These are phyloP conservation scores for Molothrus aeneus DNA, from an alignment of 2,797 vertebrate species.

Conservation along the genomic window DNA sequence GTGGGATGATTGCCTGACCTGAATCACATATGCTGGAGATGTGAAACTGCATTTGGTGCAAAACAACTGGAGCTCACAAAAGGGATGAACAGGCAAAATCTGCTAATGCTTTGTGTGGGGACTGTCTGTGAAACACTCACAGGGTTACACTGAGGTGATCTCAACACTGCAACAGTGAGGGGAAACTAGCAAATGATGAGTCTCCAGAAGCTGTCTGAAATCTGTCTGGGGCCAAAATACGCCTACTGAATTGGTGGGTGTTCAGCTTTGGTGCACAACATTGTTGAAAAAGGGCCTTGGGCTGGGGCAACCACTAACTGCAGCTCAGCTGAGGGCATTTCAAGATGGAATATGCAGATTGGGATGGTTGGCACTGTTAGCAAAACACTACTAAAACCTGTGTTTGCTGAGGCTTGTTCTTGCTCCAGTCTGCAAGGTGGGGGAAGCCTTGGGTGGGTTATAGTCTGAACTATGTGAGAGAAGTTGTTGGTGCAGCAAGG, in stretches of 20 bases:
- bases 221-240: neutral
- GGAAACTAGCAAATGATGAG: neutral
- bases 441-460: neutral
- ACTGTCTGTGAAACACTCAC: neutral
- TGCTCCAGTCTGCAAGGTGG: neutral
- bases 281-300: neutral
- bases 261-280: neutral
- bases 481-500: neutral
- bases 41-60: neutral
- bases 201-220: neutral
- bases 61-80: constrained; percentile 20
- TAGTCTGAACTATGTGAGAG: accelerated
- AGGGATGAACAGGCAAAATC: neutral
- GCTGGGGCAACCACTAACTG: neutral
- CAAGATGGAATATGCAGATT: neutral
- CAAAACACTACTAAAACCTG: neutral
- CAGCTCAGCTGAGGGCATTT: neutral
- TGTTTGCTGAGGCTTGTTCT: neutral
- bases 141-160: neutral
- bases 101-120: neutral
- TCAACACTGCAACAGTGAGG: neutral
- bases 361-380: neutral
- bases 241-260: neutral
- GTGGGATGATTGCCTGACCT: constrained; percentile 39
- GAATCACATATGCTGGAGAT: neutral